Base-by-base conservation (phyloP, 2,113 vertebrate species). In the Amblyopsis rosae region DNA sequence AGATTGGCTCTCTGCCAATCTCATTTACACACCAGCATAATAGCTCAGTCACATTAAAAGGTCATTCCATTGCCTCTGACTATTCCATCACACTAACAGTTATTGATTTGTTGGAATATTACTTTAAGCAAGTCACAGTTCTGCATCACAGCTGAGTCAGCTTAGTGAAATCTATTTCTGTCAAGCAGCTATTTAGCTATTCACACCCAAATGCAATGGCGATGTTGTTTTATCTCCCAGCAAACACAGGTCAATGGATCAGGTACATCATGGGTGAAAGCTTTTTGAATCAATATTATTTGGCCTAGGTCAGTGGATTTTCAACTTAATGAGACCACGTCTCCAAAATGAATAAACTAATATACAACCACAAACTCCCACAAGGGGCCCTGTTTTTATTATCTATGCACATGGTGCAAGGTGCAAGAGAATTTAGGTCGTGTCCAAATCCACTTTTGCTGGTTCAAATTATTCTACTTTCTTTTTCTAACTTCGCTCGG, bases 21-120 rank as follows among this genome's bases (percentile, higher is more conserved):
- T 87, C 82, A 88, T 90, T 89, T 86, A 79, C 83, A 85, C 83
- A 62, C 72, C 76, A 9, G 82, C 74, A 83, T 86, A 87, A 90
- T 82, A 78, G 84, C 69, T 64, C 66, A 66, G 82, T 74, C 71
- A 72, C 86, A 89, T 88, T 84, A 87, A 86, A 86, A 86, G 82
- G 88, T 88, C 82, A 84, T 88, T 85, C 82, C 61, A 72, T 73
- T 77, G 80, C 86, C 81, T 76, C 76, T 81, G 77, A 82, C 80
- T 73, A 73, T 81, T 90, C 78, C 10, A 75, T 90, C 88, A 82
- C 48, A 53, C 77, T 84, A 87, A 87, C 79, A 75, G 67, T 65
- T 89, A 89, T 90, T 86, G 85, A 90, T 89, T 79, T 67, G 70
- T 35, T 59, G 76, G 55, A 87, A 87, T 86, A 83, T 86, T 73